Evolutionary conservation across 1,140 invertebrate species (phyloP).

Genomic region (Dermatophagoides farinae): DNA sequence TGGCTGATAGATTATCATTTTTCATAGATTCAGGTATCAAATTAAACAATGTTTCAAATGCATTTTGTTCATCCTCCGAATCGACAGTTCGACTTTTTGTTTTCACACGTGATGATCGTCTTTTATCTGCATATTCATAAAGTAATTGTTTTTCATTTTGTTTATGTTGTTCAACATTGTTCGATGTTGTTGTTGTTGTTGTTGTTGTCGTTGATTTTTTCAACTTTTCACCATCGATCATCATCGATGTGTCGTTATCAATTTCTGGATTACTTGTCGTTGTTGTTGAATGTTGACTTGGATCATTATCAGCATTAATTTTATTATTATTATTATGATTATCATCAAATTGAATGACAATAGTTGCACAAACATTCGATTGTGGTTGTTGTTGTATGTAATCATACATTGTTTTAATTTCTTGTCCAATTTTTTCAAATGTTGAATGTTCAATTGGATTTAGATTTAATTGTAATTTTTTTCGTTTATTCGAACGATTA

Average conservation of each 20-base stretch:
- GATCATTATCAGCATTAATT: no score
- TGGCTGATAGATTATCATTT: not conserved
- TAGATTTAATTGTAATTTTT: not conserved
- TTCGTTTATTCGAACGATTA: not conserved
- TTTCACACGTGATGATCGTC: constrained; percentile 13
- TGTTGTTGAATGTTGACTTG: no score
- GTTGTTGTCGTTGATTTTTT: no score
- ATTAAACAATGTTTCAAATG: not conserved
- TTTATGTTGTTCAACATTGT: no score
- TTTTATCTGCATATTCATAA: constrained; percentile 14
- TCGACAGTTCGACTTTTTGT: not conserved
- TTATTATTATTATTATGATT: no score
- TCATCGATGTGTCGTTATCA: no score
- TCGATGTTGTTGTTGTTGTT: no score
- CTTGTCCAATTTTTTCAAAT: not conserved
- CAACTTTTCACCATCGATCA: no score
- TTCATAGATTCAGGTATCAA: not conserved
- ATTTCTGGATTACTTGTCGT: no score
- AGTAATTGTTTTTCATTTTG: constrained; percentile 2
- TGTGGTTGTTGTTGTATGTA: not conserved
- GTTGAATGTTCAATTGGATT: not conserved
- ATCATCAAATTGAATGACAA: no score
- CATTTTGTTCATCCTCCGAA: constrained; percentile 3
- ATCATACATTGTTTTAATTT: not conserved
- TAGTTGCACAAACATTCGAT: not conserved